phyloP scores from a whole-genome alignment of 2,113 vertebrate species.

The Notarius quadriscutis region DNA sequence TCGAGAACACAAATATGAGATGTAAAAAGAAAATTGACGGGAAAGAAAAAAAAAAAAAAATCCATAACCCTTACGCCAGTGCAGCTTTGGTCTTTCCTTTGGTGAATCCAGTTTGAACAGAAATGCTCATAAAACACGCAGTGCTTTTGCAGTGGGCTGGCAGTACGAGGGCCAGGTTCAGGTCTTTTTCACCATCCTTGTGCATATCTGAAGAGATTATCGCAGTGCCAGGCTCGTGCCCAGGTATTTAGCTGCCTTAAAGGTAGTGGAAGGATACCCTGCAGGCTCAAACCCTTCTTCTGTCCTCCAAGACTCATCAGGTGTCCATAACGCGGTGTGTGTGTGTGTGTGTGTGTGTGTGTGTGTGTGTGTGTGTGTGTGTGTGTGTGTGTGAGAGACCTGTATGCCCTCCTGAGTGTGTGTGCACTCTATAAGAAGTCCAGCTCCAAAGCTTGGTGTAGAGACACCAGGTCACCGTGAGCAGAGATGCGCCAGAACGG shows the following conservation, averaged over 20 bases:
- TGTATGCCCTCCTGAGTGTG: neutral
- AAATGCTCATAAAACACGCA: slow-evolving; percentile 22
- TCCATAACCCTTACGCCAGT: slow-evolving; percentile 15
- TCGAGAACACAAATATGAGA: neutral
- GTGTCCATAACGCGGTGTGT: slow-evolving; percentile 5
- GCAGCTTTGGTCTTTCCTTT: slow-evolving; percentile 57
- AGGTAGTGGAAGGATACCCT: slow-evolving; percentile 50
- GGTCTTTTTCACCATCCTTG: neutral
- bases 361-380: slow-evolving; percentile 36
- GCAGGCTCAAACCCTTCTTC: slow-evolving; percentile 31
- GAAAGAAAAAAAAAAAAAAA: slow-evolving; percentile 29
- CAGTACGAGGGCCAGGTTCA: slow-evolving; percentile 11
- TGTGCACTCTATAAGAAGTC: slow-evolving; percentile 88
- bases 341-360: slow-evolving; percentile 22
- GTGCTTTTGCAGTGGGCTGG: slow-evolving; percentile 16
- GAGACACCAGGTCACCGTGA: slow-evolving; percentile 91
- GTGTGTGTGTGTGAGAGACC: too few relatives aligned
- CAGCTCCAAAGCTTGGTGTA: slow-evolving; percentile 94
- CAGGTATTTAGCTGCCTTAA: slow-evolving; percentile 69
- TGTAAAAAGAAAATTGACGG: neutral
- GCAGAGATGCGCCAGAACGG: slow-evolving; percentile 97
- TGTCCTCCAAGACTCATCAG: slow-evolving; percentile 49
- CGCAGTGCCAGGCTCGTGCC: slow-evolving; percentile 59
- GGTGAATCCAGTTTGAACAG: slow-evolving; percentile 48
- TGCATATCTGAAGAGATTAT: slow-evolving; percentile 15